Evolutionary conservation across 2,888 invertebrate species (phyloP).

Genomic region (Ormyrus pomaceus): DNA sequence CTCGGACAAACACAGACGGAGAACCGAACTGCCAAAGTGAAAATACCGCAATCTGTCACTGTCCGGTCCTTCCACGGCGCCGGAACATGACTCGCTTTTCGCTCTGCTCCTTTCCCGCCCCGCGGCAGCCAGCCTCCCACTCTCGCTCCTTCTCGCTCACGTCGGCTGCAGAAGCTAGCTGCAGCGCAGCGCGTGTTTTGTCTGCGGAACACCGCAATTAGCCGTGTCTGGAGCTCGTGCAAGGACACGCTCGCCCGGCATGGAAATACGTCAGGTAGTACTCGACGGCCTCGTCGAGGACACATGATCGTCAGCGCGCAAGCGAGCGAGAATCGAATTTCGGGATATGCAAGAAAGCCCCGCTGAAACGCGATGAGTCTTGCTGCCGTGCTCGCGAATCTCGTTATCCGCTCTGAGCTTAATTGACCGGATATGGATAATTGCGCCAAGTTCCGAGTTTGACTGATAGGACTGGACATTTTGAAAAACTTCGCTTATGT

Average conservation of each 20-base stretch:
- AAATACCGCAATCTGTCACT: constrained; percentile 56
- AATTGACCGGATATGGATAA: no score
- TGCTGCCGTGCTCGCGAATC: no score
- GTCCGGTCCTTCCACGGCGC: constrained; percentile 47
- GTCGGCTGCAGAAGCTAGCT: constrained; percentile 38
- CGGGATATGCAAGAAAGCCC: neutral
- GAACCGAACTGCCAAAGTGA: constrained; percentile 42
- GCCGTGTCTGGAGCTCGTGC: constrained; percentile 3
- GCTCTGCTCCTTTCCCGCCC: no score
- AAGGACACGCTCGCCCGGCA: constrained; percentile 14
- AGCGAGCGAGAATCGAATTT: constrained; percentile 30
- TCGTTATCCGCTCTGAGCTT: no score
- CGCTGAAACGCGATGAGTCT: no score
- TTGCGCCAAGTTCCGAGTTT: no score
- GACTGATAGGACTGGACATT: no score
- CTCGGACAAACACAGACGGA: neutral
- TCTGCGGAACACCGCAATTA: constrained; percentile 53
- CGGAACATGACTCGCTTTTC: constrained; percentile 41
- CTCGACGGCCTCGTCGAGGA: neutral
- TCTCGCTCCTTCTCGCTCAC: neutral
- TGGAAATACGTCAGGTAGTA: neutral
- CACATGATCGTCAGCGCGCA: constrained; percentile 10
- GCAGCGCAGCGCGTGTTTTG: constrained; percentile 31
- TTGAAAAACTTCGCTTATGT: no score
- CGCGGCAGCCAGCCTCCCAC: neutral